Percentiles rank a stretch among this genome's conserved stretches.
Conservation (phyloP, 1,140 invertebrate genomes). For the Dreissena rostriformis region DNA sequence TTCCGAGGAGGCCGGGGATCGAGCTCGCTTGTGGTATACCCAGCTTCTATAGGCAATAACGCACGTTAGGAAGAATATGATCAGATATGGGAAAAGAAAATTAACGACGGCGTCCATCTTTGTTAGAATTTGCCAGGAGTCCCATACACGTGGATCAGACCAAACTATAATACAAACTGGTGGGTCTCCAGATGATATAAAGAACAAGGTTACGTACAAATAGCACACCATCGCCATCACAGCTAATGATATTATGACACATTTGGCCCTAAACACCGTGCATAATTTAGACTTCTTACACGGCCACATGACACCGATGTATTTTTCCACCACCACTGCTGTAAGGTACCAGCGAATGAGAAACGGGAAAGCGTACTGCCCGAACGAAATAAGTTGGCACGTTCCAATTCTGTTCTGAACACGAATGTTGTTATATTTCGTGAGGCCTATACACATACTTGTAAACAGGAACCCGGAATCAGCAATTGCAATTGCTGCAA, state of each 20-base stretch:
- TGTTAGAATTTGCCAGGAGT: constrained; percentile 51
- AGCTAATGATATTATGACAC: constrained; percentile 61
- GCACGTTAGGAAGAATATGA: constrained; percentile 50
- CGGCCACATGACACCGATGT: constrained; percentile 70
- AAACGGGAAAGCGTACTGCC: constrained; percentile 69
- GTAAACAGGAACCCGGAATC: constrained; percentile 83
- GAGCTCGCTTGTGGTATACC: constrained; percentile 11
- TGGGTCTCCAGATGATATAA: constrained; percentile 46
- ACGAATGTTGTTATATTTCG: constrained; percentile 49
- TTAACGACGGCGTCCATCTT: constrained; percentile 57
- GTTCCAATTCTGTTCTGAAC: constrained; percentile 54
- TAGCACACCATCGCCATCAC: constrained; percentile 61
- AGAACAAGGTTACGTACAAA: constrained; percentile 68
- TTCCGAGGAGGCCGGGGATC: constrained; percentile 15
- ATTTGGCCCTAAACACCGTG: constrained; percentile 67
- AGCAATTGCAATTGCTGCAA: constrained; percentile 83
- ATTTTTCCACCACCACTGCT: constrained; percentile 71
- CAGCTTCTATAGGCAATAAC: constrained; percentile 54
- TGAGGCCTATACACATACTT: constrained; percentile 57
- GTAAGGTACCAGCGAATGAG: constrained; percentile 74
- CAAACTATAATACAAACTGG: constrained; percentile 9
- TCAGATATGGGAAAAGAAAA: constrained; percentile 56
- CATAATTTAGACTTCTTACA: constrained; percentile 67
- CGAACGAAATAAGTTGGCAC: constrained; percentile 68
- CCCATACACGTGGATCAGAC: constrained; percentile 21